Evolutionary conservation across 2,113 vertebrate species (phyloP).

Genomic region (Peucedramus taeniatus): DNA sequence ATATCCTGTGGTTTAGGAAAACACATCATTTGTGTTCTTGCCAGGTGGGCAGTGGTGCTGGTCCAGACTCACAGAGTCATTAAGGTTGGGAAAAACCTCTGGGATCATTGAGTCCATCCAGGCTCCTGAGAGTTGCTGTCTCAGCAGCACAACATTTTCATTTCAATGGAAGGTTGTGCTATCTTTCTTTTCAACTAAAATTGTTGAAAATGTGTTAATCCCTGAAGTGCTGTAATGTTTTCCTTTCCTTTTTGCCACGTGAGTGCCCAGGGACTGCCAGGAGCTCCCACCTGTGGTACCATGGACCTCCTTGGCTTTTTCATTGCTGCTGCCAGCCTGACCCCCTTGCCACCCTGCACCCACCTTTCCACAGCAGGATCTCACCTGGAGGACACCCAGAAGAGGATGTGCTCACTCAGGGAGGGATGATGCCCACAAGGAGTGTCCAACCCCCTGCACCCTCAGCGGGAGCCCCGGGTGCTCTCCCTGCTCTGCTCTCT

Average conservation of each 20-base stretch:
- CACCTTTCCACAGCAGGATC: neutral
- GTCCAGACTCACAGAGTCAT: neutral
- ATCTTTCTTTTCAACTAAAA: neutral
- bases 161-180: neutral
- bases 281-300: neutral
- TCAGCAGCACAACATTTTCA: neutral
- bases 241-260: neutral
- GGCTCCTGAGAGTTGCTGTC: neutral
- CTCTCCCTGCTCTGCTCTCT: neutral
- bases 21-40: neutral
- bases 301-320: neutral
- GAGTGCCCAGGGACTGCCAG: neutral
- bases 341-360: neutral
- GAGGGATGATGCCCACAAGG: neutral
- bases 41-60: neutral
- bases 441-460: neutral
- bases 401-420: neutral
- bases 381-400: neutral
- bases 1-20: neutral
- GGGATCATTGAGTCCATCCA: neutral
- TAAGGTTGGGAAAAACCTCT: neutral
- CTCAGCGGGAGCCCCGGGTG: neutral
- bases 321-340: fast-evolving
- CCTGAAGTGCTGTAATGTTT: neutral
- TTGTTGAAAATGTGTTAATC: neutral